Evolutionary conservation across 2,797 vertebrate species (phyloP).

Genomic region (Smutsia gigantea): DNA sequence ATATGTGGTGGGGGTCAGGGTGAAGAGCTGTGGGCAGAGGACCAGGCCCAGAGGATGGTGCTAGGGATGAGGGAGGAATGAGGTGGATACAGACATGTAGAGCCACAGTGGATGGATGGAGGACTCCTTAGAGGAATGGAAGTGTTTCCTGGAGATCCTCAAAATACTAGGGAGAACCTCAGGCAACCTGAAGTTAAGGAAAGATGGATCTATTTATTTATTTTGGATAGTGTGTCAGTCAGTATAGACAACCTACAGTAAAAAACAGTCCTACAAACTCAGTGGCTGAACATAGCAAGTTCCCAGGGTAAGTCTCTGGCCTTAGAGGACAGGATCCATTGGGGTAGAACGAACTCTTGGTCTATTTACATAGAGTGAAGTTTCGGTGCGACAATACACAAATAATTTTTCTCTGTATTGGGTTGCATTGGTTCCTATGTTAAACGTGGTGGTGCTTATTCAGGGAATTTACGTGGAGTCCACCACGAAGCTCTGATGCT

Average conservation of each 20-base stretch:
- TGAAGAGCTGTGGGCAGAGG: background rate
- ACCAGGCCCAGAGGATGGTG: background rate
- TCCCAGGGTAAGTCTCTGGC: background rate
- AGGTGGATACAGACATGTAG: background rate
- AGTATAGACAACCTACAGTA: background rate
- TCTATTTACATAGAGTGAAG: background rate
- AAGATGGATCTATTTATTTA: background rate
- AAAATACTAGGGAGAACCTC: background rate
- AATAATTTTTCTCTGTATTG: background rate
- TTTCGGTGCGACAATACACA: background rate
- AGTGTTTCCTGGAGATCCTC: background rate
- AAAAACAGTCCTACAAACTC: background rate
- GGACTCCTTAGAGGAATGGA: background rate
- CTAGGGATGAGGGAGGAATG: background rate
- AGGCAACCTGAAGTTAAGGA: background rate
- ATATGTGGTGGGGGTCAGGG: background rate
- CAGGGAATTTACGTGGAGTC: background rate
- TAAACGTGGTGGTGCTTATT: background rate
- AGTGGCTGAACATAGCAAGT: background rate
- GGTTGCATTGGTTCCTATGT: background rate
- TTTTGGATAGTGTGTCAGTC: background rate
- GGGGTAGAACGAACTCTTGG: background rate
- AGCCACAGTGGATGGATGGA: background rate
- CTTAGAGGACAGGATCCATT: background rate
- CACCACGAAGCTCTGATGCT: background rate